phyloP scores from a whole-genome alignment of 2,797 vertebrate genomes.

The Ammospiza maritima region DNA sequence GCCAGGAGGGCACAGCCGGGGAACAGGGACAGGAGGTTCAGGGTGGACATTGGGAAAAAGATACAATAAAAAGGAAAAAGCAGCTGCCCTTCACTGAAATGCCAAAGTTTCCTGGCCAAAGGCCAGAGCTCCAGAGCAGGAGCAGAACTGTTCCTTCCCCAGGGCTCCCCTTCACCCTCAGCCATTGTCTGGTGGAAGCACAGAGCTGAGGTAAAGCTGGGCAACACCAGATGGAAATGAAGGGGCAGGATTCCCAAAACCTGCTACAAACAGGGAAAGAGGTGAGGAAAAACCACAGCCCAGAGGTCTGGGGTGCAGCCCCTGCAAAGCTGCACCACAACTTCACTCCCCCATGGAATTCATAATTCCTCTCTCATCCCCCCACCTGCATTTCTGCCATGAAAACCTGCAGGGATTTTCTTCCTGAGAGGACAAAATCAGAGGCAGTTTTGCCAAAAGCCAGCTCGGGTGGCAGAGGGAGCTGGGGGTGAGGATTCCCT shows the following conservation, averaged over 20 bases:
- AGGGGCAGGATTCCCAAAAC: neutral
- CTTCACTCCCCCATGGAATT: accelerated
- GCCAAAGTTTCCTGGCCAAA: neutral
- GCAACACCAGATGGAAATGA: neutral
- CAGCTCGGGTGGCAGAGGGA: neutral
- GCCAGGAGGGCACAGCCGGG: neutral
- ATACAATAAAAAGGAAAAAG: neutral
- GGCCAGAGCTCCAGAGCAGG: neutral
- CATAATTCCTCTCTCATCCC: neutral
- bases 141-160: neutral
- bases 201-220: neutral
- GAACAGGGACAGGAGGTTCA: neutral
- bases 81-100: neutral
- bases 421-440: accelerated
- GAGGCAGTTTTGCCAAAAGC: neutral
- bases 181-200: accelerated
- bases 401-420: neutral
- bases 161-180: neutral
- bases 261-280: neutral
- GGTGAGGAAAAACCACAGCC: neutral
- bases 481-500: neutral
- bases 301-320: neutral
- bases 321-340: accelerated
- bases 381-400: neutral
- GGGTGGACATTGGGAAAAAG: accelerated